phyloP scores from a whole-genome alignment of 2,113 vertebrate species.

The Tichodroma muraria region DNA sequence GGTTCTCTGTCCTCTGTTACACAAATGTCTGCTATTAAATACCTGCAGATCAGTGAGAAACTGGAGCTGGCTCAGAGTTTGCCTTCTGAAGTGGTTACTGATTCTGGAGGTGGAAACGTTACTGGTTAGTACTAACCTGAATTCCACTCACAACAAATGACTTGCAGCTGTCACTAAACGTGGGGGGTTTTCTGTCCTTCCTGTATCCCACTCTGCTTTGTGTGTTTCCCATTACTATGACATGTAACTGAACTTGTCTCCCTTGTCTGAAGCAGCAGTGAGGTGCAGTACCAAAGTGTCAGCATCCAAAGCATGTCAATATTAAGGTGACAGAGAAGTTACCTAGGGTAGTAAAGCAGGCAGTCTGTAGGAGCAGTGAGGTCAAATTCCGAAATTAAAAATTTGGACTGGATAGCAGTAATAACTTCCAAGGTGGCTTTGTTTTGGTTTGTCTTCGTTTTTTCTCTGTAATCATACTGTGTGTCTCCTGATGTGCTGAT shows the following conservation, averaged over 20 bases:
- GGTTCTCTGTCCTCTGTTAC: conserved; percentile 65
- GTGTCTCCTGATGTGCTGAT: not conserved
- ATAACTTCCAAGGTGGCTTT: not conserved
- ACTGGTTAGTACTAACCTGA: not conserved
- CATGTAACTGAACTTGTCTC: not conserved
- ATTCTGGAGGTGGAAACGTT: not conserved
- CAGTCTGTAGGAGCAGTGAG: not conserved
- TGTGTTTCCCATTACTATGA: not conserved
- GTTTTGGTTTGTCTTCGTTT: not conserved
- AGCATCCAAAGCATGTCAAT: not conserved
- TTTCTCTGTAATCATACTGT: not conserved
- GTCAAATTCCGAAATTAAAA: not conserved
- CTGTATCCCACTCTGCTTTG: not conserved
- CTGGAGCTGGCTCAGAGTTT: conserved; percentile 57
- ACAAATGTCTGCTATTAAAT: conserved; percentile 68
- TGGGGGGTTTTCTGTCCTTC: not conserved
- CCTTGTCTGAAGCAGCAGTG: not conserved
- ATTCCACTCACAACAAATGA: not conserved
- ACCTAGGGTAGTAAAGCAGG: not conserved
- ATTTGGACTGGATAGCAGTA: not conserved
- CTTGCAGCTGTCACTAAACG: not conserved
- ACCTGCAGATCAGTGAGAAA: conserved; percentile 67
- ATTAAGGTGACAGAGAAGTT: not conserved
- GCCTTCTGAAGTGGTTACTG: conserved; percentile 1
- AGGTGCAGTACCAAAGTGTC: not conserved